Evolutionary conservation across 2,113 vertebrate species (phyloP).

Genomic region (Crotophaga sulcirostris): DNA sequence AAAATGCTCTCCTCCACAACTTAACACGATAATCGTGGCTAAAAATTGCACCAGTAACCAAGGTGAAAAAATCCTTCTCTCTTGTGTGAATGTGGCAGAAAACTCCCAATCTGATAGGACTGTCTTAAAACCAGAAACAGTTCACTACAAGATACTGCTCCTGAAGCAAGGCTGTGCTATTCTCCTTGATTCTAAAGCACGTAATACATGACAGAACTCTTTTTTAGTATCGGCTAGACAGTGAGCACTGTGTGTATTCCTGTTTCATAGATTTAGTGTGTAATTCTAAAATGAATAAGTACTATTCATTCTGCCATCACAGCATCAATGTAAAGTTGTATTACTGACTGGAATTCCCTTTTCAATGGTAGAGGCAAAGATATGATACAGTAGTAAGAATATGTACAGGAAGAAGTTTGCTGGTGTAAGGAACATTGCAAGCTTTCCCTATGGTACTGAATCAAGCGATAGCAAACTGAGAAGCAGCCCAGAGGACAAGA

Average conservation of each 20-base stretch:
- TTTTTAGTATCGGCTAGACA: neutral
- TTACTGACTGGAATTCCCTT: neutral
- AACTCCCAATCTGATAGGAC: neutral
- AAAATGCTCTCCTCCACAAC: neutral
- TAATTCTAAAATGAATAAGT: neutral
- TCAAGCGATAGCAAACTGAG: neutral
- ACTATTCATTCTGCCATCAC: neutral
- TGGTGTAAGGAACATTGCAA: neutral
- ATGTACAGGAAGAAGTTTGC: neutral
- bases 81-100: neutral
- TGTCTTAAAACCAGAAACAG: neutral
- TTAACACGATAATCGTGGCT: neutral
- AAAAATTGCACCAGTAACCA: neutral
- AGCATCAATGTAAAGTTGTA: neutral
- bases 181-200: neutral
- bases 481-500: neutral
- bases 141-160: neutral
- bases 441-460: constrained; percentile 2
- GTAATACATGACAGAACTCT: neutral
- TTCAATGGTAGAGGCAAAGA: neutral
- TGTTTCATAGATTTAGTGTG: neutral
- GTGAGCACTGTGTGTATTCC: neutral
- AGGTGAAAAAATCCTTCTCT: neutral
- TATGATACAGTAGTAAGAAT: neutral
- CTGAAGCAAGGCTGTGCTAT: neutral